These are phyloP conservation scores for Drosophila villosipedis DNA, from an alignment of 2,888 invertebrate genomes.

Conservation along the genomic window DNA sequence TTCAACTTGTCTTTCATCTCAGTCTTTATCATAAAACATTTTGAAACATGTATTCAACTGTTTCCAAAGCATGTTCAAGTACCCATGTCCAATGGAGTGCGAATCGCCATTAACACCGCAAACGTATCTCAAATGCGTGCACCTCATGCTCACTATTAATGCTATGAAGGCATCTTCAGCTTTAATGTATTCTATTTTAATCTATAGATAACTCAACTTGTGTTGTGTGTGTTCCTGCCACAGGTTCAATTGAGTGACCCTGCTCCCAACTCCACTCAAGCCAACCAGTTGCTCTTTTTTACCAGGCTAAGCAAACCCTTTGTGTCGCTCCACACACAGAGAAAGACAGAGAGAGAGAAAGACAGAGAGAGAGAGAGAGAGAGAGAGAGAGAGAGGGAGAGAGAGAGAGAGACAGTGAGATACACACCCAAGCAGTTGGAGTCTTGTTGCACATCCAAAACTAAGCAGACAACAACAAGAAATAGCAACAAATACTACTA, in stretches of 20 bases:
- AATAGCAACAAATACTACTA: not conserved
- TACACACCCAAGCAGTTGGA: conserved; percentile 28
- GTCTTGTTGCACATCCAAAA: conserved; percentile 58
- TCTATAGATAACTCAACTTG: conserved; percentile 41
- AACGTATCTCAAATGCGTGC: conserved; percentile 23
- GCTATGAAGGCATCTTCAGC: not conserved
- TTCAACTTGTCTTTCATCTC: not conserved
- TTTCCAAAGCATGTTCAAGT: not conserved
- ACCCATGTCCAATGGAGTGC: not conserved
- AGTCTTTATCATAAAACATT: not conserved
- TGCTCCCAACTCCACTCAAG: not conserved
- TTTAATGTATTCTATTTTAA: conserved; percentile 28
- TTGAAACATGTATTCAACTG: not conserved
- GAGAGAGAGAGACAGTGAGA: not conserved
- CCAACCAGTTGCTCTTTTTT: conserved; percentile 48
- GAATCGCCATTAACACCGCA: not conserved
- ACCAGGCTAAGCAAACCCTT: conserved; percentile 34
- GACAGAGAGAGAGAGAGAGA: not conserved
- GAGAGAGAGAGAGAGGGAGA: not conserved
- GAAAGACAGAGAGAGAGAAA: not conserved
- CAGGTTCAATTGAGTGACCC: conserved; percentile 38
- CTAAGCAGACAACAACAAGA: conserved; percentile 22
- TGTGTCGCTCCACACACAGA: conserved; percentile 19
- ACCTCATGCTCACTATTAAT: not conserved
- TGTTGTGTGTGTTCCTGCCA: conserved; percentile 31